Evolutionary conservation across 2,113 vertebrate species (phyloP).

Genomic region (Oreochromis niloticus): DNA sequence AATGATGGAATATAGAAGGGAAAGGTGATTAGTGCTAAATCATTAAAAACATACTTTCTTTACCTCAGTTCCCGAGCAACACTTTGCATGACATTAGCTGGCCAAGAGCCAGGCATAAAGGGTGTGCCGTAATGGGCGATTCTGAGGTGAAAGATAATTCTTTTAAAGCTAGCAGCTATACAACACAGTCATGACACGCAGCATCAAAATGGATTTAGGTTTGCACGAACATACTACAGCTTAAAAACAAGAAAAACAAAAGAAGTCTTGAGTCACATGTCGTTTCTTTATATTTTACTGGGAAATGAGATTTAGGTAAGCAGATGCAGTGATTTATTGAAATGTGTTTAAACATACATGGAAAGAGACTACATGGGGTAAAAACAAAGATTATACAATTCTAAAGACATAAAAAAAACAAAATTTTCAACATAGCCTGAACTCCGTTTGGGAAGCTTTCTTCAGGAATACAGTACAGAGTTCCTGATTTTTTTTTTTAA

Average conservation of each 20-base stretch:
- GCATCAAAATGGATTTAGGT: slow-evolving; percentile 32
- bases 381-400: neutral
- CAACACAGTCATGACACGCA: neutral
- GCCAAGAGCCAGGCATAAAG: slow-evolving; percentile 20
- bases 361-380: neutral
- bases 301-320: neutral
- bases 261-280: neutral
- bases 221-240: neutral
- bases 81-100: slow-evolving; percentile 33
- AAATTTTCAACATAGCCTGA: neutral
- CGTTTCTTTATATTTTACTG: neutral
- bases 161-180: slow-evolving; percentile 20
- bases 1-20: slow-evolving; percentile 61
- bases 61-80: slow-evolving; percentile 38
- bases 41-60: slow-evolving; percentile 60
- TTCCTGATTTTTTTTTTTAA: neutral
- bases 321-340: neutral
- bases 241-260: neutral
- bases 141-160: slow-evolving; percentile 19
- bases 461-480: neutral
- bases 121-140: neutral
- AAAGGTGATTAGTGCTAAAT: slow-evolving; percentile 61
- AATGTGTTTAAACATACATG: neutral
- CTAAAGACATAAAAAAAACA: neutral
- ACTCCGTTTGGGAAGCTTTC: neutral